Percentiles rank a stretch among this genome's conserved stretches.
Conservation (phyloP, 2,113 vertebrate genomes). For the Entelurus aequoreus region DNA sequence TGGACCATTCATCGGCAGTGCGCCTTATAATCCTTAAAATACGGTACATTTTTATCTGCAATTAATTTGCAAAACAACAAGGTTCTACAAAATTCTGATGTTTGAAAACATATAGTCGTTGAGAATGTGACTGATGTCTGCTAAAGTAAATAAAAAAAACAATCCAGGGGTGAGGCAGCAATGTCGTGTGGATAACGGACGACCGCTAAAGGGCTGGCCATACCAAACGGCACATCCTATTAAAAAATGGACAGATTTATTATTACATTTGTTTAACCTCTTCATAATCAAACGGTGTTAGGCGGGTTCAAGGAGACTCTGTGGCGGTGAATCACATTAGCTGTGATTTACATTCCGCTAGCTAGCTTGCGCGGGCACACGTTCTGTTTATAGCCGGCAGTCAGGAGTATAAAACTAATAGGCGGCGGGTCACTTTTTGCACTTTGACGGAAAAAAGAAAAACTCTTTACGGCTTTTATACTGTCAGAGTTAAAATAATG, state of each 20-base stretch:
- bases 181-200: slow-evolving; percentile 40
- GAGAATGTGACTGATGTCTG: slow-evolving; percentile 58
- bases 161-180: slow-evolving; percentile 35
- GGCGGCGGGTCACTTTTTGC: slow-evolving; percentile 23
- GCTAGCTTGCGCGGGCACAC: slow-evolving; percentile 26
- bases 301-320: slow-evolving; percentile 54
- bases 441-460: slow-evolving; percentile 8
- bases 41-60: no score
- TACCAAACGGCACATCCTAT: slow-evolving; percentile 53
- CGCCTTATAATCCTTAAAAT: no score
- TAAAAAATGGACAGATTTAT: slow-evolving; percentile 64
- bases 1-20: no score
- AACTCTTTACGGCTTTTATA: slow-evolving; percentile 22
- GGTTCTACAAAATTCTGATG: no score
- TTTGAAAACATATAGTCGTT: slow-evolving; percentile 26
- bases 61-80: no score
- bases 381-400: no score
- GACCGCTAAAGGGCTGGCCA: slow-evolving; percentile 42
- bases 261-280: slow-evolving; percentile 67
- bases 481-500: slow-evolving; percentile 32
- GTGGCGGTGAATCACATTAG: slow-evolving; percentile 42
- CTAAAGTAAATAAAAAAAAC: slow-evolving; percentile 30
- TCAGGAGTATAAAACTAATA: slow-evolving; percentile 12
- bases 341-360: slow-evolving; percentile 38
- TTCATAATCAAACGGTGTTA: slow-evolving; percentile 51